phyloP scores from a whole-genome alignment of 1,140 invertebrate genomes.

The Drosophila pallidifrons region DNA sequence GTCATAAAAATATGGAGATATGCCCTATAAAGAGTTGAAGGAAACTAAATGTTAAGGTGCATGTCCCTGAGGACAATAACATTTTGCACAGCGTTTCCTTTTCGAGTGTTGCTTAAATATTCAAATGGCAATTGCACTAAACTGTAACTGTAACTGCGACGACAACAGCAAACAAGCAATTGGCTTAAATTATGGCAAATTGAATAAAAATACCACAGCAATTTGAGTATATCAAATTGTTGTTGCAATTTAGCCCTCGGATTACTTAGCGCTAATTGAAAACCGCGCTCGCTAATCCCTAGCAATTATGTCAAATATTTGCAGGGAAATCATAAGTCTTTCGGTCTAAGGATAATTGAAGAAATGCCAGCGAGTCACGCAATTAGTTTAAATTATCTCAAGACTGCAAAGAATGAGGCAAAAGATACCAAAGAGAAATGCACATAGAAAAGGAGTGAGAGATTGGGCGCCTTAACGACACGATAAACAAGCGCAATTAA shows the following conservation, averaged over 20 bases:
- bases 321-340: conserved; percentile 66
- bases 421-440: not conserved
- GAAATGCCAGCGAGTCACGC: conserved; percentile 71
- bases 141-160: not conserved
- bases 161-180: conserved; percentile 37
- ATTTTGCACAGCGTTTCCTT: conserved; percentile 13
- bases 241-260: conserved; percentile 46
- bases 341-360: conserved; percentile 41
- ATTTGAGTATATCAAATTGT: conserved; percentile 37
- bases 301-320: conserved; percentile 70
- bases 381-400: conserved; percentile 76
- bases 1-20: conserved; percentile 16
- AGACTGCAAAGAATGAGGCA: conserved; percentile 16
- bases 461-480: conserved; percentile 59
- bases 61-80: conserved; percentile 43
- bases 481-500: conserved; percentile 82
- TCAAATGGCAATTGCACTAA: conserved; percentile 37
- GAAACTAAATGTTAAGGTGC: conserved; percentile 25
- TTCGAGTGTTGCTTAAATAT: conserved; percentile 48
- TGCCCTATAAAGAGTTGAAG: not conserved
- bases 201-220: conserved; percentile 32
- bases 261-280: conserved; percentile 68
- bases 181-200: conserved; percentile 55
- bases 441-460: not conserved
- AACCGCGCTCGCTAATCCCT: conserved; percentile 46